These are phyloP conservation scores for Pomacea canaliculata DNA, from an alignment of 2,888 invertebrate species.

Conservation along the genomic window DNA sequence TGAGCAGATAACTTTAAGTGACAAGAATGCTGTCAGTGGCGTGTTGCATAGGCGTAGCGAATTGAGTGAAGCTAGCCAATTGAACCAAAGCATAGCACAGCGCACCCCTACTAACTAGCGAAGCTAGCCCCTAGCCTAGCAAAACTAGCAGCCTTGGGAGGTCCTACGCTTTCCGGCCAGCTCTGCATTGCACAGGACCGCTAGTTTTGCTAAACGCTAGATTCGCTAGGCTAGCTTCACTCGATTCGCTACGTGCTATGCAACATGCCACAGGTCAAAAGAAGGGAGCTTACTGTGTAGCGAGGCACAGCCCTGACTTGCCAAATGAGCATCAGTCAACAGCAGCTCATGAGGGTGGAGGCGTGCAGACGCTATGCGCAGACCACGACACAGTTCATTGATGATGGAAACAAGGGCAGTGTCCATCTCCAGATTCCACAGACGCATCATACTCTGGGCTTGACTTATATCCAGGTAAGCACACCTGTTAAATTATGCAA, in stretches of 20 bases:
- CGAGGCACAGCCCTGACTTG: slow-evolving; percentile 52
- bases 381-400: slow-evolving; percentile 59
- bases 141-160: no score
- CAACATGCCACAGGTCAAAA: not conserved
- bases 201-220: no score
- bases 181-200: no score
- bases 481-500: slow-evolving; percentile 46
- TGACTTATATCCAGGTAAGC: slow-evolving; percentile 62
- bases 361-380: slow-evolving; percentile 61
- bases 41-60: no score
- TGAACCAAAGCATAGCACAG: no score
- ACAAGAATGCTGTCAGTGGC: not conserved
- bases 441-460: slow-evolving; percentile 62
- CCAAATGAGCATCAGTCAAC: slow-evolving; percentile 54
- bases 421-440: slow-evolving; percentile 67
- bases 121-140: no score
- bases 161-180: no score
- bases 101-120: no score
- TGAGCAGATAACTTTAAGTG: not conserved
- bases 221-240: no score
- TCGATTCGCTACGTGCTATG: no score
- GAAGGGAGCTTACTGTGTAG: slow-evolving; percentile 55
- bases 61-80: no score
- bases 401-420: slow-evolving; percentile 58
- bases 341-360: slow-evolving; percentile 67